Evolutionary conservation across 2,888 invertebrate species (phyloP), one percentile per base, ranked within the genome.

Genomic region (Atrina japonica): DNA sequence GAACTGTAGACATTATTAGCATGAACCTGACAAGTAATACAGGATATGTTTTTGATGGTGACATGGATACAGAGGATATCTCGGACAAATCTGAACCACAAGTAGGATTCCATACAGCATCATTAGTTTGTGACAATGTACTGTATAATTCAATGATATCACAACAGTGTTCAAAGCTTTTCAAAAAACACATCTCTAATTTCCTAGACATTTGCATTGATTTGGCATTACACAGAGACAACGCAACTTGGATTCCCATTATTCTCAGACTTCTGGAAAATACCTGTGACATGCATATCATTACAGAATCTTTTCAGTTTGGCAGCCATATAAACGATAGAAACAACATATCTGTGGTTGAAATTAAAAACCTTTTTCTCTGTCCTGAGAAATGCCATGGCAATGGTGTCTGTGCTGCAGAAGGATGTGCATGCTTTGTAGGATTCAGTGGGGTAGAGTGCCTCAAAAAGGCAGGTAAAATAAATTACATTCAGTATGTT

Each of bases 321-420:
- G 21, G 21, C n/a, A 41, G 18, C 29, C 3, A 64, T 49, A 21
- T 43, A 30, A 35, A 29, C 35, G 52, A 29, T n/a, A 49, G 53
- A 6, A 58, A 35, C 40, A 58, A 40, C 1, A 58, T 40, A 40
- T 25, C 27, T 9, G 29, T 49, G 23, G 35, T 29, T 16, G 64
- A 58, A 11, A 56, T 64, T 3, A 49, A 63, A 25, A 35, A 64
- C 21, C 56, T 58, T 18, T 61, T 67, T 21, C 43, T 55, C 2
- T 75, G 75, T 50, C 75, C 75, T 14, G 64, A 69, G 27, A 58
- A 63, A 29, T 75, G 75, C 64, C 63, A 70, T 60, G 66, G 66
- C 23, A 61, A 70, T 50, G 75, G 75, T 6, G 40, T 66, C 11
- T 75, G 75, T 50, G 67, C 67, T n/a, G 49, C 43, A 43, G 47